Base-by-base conservation (phyloP, 2,888 invertebrate species). In the Alcis repandata region DNA sequence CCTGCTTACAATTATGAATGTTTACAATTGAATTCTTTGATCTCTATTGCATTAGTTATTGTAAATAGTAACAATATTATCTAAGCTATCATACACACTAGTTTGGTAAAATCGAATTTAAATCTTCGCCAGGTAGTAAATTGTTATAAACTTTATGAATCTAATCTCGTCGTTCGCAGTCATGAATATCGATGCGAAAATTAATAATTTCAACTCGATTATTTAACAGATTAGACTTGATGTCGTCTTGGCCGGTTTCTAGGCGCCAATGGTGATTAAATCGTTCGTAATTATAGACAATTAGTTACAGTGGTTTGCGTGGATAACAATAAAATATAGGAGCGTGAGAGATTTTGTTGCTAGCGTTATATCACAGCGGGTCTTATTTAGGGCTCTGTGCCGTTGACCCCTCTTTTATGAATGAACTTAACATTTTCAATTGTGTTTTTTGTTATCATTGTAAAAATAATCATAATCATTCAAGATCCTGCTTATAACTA, bases 301-400 rank as follows among this genome's bases (percentile, higher is more conserved):
- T 71, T 71, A 71, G 71, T 71, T 54, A 67, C 68, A 71, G 62
- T 60, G 51, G 62, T 58, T 53, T 48, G 62, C 60, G 62, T 67
- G 57, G 56, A 48, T 56, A 67, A 72, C 69, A 70, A 71, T 70
- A 57, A 69, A 68, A 63, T 57, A 40, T 59, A 63, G 63, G 63
- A 73, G 67, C 73, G 69, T 73, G 73, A 71, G 63, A 68, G 69
- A 65, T 68, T 72, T 63, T 54, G 59, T 49, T 49, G 43, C 46
- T 49, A 36, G 43, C 65, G 62, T 70, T 68, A 65, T 68, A 68
- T 69, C 60, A 71, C 56, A 51, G 32, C 67, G 67, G 57, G 52
- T 45, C 70, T 64, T 49, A 60, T 62, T 62, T 59, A 65, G 70
- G 70, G 68, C 57, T 67, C 22, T 22, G 51, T 49, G 67, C 52